Conservation (phyloP, 2,888 invertebrate genomes). For the Drosophila atroscutellata region DNA sequence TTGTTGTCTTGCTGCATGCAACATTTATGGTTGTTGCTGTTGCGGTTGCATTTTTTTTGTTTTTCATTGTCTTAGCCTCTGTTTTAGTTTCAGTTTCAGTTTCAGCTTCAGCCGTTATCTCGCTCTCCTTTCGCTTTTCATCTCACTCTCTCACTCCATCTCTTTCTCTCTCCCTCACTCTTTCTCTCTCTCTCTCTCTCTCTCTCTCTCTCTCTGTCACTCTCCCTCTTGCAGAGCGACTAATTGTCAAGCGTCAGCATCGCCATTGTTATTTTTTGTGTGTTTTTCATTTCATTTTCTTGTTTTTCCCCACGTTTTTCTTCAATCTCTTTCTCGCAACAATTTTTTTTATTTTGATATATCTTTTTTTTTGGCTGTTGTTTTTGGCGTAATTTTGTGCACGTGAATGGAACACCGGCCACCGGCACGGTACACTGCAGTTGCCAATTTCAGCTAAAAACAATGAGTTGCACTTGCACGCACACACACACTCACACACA, state of each 20-base stretch:
- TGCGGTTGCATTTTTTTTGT: slow-evolving; percentile 47
- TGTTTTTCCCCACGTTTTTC: slow-evolving; percentile 7
- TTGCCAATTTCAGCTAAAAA: slow-evolving; percentile 43
- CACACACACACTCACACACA: neutral
- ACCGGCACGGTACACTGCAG: slow-evolving; percentile 58
- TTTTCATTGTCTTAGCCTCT: slow-evolving; percentile 28
- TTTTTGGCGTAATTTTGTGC: slow-evolving; percentile 62
- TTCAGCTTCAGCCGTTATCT: slow-evolving; percentile 40
- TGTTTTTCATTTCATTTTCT: slow-evolving; percentile 38
- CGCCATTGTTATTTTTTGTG: slow-evolving; percentile 37
- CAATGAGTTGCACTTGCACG: slow-evolving; percentile 53
- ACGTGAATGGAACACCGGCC: slow-evolving; percentile 65
- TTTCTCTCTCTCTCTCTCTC: slow-evolving; percentile 3
- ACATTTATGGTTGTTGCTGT: slow-evolving; percentile 22
- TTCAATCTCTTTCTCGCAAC: neutral
- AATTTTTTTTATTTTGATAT: slow-evolving; percentile 19
- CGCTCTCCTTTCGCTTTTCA: slow-evolving; percentile 7
- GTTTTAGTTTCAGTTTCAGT: slow-evolving; percentile 6
- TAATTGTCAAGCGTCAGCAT: slow-evolving; percentile 60
- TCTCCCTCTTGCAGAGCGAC: slow-evolving; percentile 5
- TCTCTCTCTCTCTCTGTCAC: neutral
- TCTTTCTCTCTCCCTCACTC: neutral
- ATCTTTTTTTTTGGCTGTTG: slow-evolving; percentile 31
- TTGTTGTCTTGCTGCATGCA: slow-evolving; percentile 44
- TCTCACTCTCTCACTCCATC: neutral